Percentiles rank a stretch among this genome's conserved stretches.
Evolutionary conservation across 2,888 invertebrate species (phyloP).

Genomic region (Melinopterus prodromus): DNA sequence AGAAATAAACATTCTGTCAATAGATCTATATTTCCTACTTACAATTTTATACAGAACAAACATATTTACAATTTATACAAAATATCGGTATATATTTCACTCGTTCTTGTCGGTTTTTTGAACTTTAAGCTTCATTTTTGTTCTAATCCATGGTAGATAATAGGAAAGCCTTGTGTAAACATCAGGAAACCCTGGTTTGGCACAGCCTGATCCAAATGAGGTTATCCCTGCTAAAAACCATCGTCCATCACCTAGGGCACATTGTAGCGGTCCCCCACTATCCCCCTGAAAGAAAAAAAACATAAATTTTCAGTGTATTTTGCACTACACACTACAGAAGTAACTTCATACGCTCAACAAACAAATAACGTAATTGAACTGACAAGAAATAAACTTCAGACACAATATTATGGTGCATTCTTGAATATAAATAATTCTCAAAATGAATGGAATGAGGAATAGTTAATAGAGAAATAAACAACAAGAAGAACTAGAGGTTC

Average conservation of each 20-base stretch:
- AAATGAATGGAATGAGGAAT: too few species aligned
- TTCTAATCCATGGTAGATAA: conserved; percentile 83
- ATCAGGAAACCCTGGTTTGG: conserved; percentile 86
- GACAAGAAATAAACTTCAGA: too few species aligned
- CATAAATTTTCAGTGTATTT: background rate
- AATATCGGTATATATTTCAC: background rate
- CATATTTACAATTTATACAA: background rate
- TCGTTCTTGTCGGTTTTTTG: background rate
- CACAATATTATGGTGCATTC: too few species aligned
- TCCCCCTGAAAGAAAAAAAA: conserved; percentile 72
- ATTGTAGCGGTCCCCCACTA: conserved; percentile 90
- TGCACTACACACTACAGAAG: too few species aligned
- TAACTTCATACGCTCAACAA: too few species aligned
- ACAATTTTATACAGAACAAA: background rate
- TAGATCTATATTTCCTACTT: background rate
- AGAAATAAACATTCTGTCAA: background rate
- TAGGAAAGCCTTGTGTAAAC: conserved; percentile 86
- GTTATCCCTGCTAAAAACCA: conserved; percentile 92
- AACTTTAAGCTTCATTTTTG: conserved; percentile 51
- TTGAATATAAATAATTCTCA: too few species aligned
- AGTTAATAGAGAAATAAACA: too few species aligned
- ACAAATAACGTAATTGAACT: too few species aligned
- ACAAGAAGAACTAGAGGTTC: too few species aligned
- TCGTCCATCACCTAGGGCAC: conserved; percentile 77
- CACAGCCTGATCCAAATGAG: conserved; percentile 92